Evolutionary conservation across 2,888 invertebrate species (phyloP), one percentile per base, ranked within the genome.

Genomic region (Adineta ricciae): DNA sequence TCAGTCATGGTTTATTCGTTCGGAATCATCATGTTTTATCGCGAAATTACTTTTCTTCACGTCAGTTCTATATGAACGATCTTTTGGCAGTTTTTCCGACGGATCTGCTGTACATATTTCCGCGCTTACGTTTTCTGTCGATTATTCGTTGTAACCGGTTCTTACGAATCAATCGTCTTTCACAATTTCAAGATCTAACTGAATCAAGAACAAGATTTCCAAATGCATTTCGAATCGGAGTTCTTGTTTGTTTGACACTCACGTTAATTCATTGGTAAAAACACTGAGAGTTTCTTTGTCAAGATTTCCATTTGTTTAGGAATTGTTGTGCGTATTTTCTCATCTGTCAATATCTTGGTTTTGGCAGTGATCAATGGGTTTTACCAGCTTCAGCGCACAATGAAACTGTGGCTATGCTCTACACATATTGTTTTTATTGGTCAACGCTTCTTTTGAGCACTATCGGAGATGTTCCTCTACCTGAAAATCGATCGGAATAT

Each of bases 361-460:
- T 96, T 89, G 95, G 95, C 32, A 92, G 93, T 2, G 96, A 96
- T 90, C 94, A 93, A 88, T 96, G 96, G 91, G 91, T 91, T 2
- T 91, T 91, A 86, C 89, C 72, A 87, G 87, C 84, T 84, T 87
- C 78, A 87, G 5, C 46, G 52, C 46, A 83, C 83, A 83, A 86
- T 83, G 84, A 87, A 87, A 87, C 54, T 2, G 38, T 78, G 24
- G 41, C 78, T 24, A 92, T 97, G 16, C 93, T 94, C 41, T 93
- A 95, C 88, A 95, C 96, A 90, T 97, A 97, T 90, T 95, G 96
- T 90, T 96, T 97, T 91, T 98, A 97, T 91, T 97, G 97, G 97
- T 96, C 96, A 3, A 96, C 96, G 1, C 91, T 98, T 88, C 97
- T 96, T 14, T 92, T 97, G 86, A 96, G 96, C 24, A 97, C 97